These are phyloP conservation scores for Dinomys branickii DNA, from an alignment of 2,113 vertebrate species.

Conservation along the genomic window DNA sequence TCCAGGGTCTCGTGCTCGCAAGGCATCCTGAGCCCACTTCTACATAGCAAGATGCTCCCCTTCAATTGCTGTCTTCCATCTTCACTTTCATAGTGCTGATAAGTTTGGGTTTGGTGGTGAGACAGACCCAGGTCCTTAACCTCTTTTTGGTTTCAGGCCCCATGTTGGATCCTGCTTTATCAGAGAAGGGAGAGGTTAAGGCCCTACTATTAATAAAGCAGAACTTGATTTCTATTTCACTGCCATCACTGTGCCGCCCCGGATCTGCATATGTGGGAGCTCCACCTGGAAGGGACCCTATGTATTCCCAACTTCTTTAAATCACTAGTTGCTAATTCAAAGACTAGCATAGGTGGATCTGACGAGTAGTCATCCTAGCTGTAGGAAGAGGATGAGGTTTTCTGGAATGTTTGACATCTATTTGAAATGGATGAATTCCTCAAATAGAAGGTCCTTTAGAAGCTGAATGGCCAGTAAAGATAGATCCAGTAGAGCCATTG, in stretches of 20 bases:
- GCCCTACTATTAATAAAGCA: background rate
- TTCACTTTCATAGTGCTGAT: background rate
- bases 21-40: background rate
- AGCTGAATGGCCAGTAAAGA: background rate
- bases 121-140: background rate
- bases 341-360: background rate
- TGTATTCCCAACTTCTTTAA: background rate
- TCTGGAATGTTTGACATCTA: background rate
- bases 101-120: conserved; percentile 6
- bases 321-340: background rate
- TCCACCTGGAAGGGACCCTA: background rate
- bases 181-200: background rate
- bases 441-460: background rate
- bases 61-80: background rate
- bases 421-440: background rate
- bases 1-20: background rate
- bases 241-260: background rate
- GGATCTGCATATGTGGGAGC: background rate
- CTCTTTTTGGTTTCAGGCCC: background rate
- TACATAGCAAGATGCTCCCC: background rate
- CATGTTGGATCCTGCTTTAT: background rate
- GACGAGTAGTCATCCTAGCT: background rate
- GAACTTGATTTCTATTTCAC: background rate
- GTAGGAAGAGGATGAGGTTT: background rate
- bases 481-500: background rate